Evolutionary conservation across 37 sponge, comb jelly and placozoan genomes (phyloP).

Genomic region (Halichondria panicea): DNA sequence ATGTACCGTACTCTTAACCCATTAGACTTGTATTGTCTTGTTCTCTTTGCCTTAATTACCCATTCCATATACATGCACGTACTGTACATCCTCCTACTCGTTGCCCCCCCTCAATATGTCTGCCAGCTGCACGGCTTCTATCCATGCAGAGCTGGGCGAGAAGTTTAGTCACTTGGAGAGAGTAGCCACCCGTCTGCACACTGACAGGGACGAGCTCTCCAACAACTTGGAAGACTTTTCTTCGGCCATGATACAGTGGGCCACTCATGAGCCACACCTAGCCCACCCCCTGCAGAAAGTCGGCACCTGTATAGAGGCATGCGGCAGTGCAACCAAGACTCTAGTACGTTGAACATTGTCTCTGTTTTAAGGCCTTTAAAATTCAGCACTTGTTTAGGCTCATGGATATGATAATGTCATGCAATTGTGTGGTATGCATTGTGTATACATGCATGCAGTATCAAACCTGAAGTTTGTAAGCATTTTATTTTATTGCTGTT

Average conservation of each 20-base stretch:
- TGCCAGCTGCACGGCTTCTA: no score
- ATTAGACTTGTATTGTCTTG: background rate
- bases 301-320: constrained; percentile 34
- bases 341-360: constrained; percentile 37
- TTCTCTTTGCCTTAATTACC: background rate
- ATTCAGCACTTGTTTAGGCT: background rate
- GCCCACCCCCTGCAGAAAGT: constrained; percentile 32
- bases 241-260: constrained; percentile 47
- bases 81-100: background rate
- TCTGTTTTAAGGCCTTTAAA: background rate
- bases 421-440: no score
- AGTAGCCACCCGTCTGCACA: constrained; percentile 41
- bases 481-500: background rate
- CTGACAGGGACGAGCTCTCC: constrained; percentile 43
- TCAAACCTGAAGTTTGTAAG: background rate
- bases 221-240: constrained; percentile 19
- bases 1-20: background rate
- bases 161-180: constrained; percentile 58
- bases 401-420: no score
- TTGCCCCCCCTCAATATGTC: no score
- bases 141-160: constrained; percentile 14
- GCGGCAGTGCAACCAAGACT: constrained; percentile 6
- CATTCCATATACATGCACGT: background rate
- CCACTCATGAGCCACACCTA: constrained; percentile 38
- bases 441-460: no score